A percentile compares a stretch with the other conserved stretches of the same genome.
Conservation (phyloP, 2,113 vertebrate genomes). For the Odocoileus virginianus region DNA sequence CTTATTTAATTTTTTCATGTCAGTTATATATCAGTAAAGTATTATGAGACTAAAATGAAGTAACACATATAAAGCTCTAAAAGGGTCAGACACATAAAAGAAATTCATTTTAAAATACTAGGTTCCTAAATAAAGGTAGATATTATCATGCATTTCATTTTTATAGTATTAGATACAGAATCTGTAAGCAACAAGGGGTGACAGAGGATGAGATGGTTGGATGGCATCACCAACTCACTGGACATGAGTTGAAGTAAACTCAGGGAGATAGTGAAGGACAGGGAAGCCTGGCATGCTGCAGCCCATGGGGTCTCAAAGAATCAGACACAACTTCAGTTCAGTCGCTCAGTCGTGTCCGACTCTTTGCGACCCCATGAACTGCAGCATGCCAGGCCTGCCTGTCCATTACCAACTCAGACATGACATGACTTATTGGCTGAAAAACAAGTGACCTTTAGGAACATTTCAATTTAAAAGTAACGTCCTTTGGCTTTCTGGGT, state of each 20-base stretch:
- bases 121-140: not conserved
- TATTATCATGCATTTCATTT: not conserved
- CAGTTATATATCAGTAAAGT: not conserved
- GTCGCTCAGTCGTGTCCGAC: not conserved
- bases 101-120: not conserved
- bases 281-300: not conserved
- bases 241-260: not conserved
- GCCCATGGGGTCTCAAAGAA: not conserved
- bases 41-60: not conserved
- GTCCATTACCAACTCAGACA: not conserved
- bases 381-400: not conserved
- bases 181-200: not conserved
- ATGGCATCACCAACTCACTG: not conserved
- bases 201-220: not conserved
- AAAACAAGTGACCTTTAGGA: not conserved
- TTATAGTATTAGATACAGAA: not conserved
- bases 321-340: not conserved
- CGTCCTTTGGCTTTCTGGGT: not conserved
- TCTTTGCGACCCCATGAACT: not conserved
- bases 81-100: not conserved
- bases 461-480: constrained; percentile 1
- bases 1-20: not conserved
- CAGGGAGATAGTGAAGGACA: not conserved
- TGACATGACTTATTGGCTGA: not conserved
- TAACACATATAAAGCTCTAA: not conserved